Conservation (phyloP, 2,888 invertebrate genomes). For the Sphecodes monilicornis region DNA sequence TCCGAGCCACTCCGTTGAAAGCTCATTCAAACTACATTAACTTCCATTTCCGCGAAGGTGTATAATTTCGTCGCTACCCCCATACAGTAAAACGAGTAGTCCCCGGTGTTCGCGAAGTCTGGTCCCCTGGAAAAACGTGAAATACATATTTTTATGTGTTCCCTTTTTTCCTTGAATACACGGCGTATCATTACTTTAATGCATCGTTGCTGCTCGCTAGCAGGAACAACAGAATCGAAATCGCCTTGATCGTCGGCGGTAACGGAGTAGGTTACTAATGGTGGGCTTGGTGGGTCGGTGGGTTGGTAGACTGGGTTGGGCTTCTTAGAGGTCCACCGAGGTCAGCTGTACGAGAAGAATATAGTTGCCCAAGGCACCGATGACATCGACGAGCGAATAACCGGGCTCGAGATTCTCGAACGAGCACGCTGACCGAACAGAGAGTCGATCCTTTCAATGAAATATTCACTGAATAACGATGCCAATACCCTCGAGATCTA, state of each 20-base stretch:
- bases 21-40: not conserved
- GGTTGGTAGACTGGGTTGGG: slow-evolving; percentile 80
- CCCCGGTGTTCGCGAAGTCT: not conserved
- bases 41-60: not conserved
- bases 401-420: slow-evolving; percentile 70
- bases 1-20: not conserved
- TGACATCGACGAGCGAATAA: slow-evolving; percentile 83
- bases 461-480: slow-evolving; percentile 65
- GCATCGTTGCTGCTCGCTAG: slow-evolving; percentile 70
- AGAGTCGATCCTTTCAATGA: slow-evolving; percentile 66
- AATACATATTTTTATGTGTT: slow-evolving; percentile 63
- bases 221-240: slow-evolving; percentile 72
- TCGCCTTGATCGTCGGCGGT: slow-evolving; percentile 72
- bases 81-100: slow-evolving; percentile 19
- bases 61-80: slow-evolving; percentile 15
- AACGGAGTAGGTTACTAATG: slow-evolving; percentile 76
- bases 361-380: slow-evolving; percentile 81
- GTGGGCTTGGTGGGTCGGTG: slow-evolving; percentile 79
- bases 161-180: slow-evolving; percentile 49
- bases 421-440: slow-evolving; percentile 51
- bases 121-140: slow-evolving; percentile 45
- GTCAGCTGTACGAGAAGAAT: slow-evolving; percentile 80
- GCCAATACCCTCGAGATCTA: slow-evolving; percentile 50
- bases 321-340: slow-evolving; percentile 81
- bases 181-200: slow-evolving; percentile 74